Percentiles rank a stretch among this genome's conserved stretches.
phyloP scores from a whole-genome alignment of 2,797 vertebrate species.

The Cygnus olor region DNA sequence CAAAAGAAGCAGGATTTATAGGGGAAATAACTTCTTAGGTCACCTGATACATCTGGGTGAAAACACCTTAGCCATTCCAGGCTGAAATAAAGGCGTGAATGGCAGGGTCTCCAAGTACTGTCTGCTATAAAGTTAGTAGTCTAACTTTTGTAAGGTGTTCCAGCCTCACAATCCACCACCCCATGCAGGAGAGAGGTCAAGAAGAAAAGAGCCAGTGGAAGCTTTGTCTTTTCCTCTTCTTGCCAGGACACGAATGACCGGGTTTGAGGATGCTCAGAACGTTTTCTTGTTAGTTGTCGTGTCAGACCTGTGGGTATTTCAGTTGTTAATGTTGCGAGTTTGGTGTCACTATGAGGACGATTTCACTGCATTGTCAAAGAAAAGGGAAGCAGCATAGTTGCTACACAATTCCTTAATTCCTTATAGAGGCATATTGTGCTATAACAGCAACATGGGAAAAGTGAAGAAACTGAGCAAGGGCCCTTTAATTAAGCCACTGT shows the following conservation, averaged over 20 bases:
- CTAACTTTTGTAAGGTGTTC: not conserved
- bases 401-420: not conserved
- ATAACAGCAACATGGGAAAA: conserved; percentile 29
- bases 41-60: not conserved
- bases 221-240: not conserved
- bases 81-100: not conserved
- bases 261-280: not conserved
- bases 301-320: not conserved
- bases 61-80: not conserved
- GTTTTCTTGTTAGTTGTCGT: not conserved
- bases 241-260: not conserved
- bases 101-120: not conserved
- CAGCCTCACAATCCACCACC: not conserved
- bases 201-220: not conserved
- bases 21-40: not conserved
- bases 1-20: not conserved
- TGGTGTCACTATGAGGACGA: not conserved
- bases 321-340: not conserved
- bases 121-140: not conserved
- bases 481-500: conserved; percentile 57
- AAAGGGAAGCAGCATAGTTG: not conserved
- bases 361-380: not conserved
- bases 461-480: not conserved
- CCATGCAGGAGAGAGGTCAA: not conserved
- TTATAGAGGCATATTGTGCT: not conserved